These are phyloP conservation scores for Melopsittacus undulatus DNA, from an alignment of 2,797 vertebrate genomes.

Conservation along the genomic window DNA sequence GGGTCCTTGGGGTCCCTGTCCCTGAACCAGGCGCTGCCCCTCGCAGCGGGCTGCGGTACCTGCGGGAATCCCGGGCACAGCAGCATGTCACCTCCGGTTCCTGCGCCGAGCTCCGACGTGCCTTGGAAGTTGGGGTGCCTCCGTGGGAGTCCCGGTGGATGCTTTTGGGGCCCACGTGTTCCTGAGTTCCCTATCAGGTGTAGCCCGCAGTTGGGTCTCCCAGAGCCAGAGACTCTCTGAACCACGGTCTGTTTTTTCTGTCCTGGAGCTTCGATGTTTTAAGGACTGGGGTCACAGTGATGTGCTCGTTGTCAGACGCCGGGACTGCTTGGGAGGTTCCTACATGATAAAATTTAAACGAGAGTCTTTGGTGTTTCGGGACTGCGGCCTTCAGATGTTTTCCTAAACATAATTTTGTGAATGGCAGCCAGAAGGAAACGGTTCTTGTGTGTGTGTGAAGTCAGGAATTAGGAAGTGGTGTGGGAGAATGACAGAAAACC, in stretches of 20 bases:
- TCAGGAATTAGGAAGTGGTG: background rate
- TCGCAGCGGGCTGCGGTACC: background rate
- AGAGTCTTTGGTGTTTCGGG: background rate
- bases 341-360: background rate
- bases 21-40: background rate
- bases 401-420: background rate
- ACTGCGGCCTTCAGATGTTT: background rate
- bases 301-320: background rate
- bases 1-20: background rate
- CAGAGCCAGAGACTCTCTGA: background rate
- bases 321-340: background rate
- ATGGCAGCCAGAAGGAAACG: background rate
- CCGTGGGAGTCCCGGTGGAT: fast-evolving
- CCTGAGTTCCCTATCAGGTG: background rate
- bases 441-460: background rate
- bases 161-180: no score
- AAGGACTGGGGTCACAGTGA: background rate
- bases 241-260: background rate
- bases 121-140: background rate
- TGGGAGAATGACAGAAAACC: background rate
- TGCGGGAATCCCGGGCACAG: background rate
- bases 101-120: background rate
- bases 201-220: background rate
- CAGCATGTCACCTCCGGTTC: background rate
- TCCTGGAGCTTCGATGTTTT: background rate